These are phyloP conservation scores for Poeciliopsis turrubarensis DNA, from an alignment of 2,113 vertebrate genomes.

Conservation along the genomic window DNA sequence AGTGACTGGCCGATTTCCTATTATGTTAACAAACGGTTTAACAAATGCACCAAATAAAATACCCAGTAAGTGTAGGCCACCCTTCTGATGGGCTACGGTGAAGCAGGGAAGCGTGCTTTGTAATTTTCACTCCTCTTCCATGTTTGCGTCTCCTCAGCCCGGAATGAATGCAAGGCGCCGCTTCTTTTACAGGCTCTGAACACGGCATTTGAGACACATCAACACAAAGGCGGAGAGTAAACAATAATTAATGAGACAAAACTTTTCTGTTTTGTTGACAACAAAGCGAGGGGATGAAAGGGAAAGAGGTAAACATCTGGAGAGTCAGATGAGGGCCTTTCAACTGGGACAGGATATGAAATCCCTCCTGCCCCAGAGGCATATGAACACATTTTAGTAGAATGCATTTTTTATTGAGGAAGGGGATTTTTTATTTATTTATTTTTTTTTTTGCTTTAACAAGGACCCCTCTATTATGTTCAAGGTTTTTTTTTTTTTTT, in stretches of 20 bases:
- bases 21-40: background rate
- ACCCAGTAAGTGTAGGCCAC: background rate
- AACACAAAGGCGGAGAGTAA: slow-evolving; percentile 44
- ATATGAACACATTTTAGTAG: slow-evolving; percentile 61
- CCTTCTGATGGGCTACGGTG: background rate
- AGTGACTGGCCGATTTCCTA: background rate
- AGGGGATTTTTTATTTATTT: slow-evolving; percentile 18
- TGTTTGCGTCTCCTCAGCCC: slow-evolving; percentile 4
- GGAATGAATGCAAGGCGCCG: background rate
- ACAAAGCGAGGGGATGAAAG: slow-evolving; percentile 55
- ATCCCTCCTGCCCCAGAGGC: slow-evolving; percentile 58
- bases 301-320: slow-evolving; percentile 70
- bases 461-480: slow-evolving; percentile 21
- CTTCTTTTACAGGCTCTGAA: slow-evolving; percentile 24
- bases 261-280: slow-evolving; percentile 62
- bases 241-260: slow-evolving; percentile 68
- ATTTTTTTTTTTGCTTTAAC: too few species aligned
- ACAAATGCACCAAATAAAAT: background rate
- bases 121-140: background rate
- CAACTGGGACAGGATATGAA: slow-evolving; percentile 61
- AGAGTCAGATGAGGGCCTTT: slow-evolving; percentile 61
- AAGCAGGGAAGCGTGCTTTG: background rate
- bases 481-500: slow-evolving; percentile 42
- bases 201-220: slow-evolving; percentile 41
- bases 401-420: slow-evolving; percentile 34